Evolutionary conservation across 2,797 vertebrate genomes (phyloP).

Genomic region (Takifugu ocellatus): DNA sequence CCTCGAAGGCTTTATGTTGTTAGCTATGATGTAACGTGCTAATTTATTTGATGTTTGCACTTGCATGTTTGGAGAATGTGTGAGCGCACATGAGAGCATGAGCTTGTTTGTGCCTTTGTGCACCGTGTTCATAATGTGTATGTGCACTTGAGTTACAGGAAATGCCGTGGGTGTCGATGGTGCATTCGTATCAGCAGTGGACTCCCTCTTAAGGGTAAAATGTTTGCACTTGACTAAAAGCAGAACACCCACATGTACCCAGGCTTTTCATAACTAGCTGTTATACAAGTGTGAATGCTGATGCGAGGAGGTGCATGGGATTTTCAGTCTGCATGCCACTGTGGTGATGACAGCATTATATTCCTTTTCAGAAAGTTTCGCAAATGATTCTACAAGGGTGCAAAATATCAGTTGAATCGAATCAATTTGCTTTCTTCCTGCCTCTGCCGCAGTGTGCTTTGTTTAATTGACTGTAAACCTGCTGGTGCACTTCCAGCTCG

Average conservation of each 20-base stretch:
- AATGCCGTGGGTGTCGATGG: conserved; percentile 66
- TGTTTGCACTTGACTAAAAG: conserved; percentile 80
- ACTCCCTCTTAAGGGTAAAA: conserved; percentile 77
- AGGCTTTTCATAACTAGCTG: conserved; percentile 64
- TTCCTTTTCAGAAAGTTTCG: conserved; percentile 55
- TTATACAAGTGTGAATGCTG: conserved; percentile 71
- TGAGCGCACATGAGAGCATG: conserved; percentile 10
- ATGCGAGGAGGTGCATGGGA: conserved; percentile 45
- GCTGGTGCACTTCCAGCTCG: conserved; percentile 65
- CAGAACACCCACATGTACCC: conserved; percentile 67
- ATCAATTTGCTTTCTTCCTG: conserved; percentile 67
- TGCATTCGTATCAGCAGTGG: conserved; percentile 62
- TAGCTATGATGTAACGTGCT: no score
- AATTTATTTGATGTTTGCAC: neutral
- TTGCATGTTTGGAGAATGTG: conserved; percentile 2
- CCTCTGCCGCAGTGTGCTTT: conserved; percentile 64
- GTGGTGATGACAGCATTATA: conserved; percentile 29
- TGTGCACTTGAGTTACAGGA: conserved; percentile 33
- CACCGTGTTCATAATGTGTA: conserved; percentile 21
- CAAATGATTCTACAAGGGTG: conserved; percentile 57
- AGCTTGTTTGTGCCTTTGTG: neutral
- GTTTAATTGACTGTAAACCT: conserved; percentile 75
- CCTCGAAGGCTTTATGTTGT: no score
- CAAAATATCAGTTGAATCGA: conserved; percentile 58
- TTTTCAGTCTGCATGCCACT: conserved; percentile 14